Evolutionary conservation across 1,140 invertebrate genomes (phyloP).

Genomic region (Adelges cooleyi): DNA sequence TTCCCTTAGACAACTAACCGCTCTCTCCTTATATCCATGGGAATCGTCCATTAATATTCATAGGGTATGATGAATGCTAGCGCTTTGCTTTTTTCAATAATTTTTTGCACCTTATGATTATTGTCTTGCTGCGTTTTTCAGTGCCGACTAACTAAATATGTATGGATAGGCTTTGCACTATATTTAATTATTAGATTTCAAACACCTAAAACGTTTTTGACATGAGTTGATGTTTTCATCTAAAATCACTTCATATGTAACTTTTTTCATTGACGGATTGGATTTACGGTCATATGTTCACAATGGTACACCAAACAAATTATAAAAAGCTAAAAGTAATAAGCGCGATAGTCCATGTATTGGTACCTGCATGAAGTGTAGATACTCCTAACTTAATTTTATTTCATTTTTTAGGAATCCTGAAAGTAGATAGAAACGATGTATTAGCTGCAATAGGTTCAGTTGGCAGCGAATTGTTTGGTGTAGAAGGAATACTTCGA

Average conservation of each 20-base stretch:
- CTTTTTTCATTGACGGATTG: slow-evolving; percentile 81
- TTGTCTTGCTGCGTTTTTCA: slow-evolving; percentile 93
- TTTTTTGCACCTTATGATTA: slow-evolving; percentile 45
- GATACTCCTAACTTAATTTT: too few relatives aligned
- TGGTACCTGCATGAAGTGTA: too few relatives aligned
- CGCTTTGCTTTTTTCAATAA: background rate
- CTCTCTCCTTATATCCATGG: background rate
- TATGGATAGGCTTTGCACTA: slow-evolving; percentile 52
- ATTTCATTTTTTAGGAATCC: background rate
- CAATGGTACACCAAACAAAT: slow-evolving; percentile 54
- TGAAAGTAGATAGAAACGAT: background rate
- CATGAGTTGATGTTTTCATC: slow-evolving; percentile 92
- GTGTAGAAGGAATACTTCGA: background rate
- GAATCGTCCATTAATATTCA: background rate
- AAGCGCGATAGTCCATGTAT: background rate
- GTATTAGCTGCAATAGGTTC: background rate
- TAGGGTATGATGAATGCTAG: background rate
- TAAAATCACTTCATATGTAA: slow-evolving; percentile 84
- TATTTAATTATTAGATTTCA: background rate
- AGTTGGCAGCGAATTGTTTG: too few relatives aligned
- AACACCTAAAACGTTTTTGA: slow-evolving; percentile 87
- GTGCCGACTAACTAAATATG: slow-evolving; percentile 96
- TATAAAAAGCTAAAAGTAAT: background rate
- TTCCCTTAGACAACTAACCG: too few relatives aligned
- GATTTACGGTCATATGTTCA: slow-evolving; percentile 87